Base-by-base conservation (phyloP, 2,797 vertebrate genomes). In the Etheostoma nigrum region DNA sequence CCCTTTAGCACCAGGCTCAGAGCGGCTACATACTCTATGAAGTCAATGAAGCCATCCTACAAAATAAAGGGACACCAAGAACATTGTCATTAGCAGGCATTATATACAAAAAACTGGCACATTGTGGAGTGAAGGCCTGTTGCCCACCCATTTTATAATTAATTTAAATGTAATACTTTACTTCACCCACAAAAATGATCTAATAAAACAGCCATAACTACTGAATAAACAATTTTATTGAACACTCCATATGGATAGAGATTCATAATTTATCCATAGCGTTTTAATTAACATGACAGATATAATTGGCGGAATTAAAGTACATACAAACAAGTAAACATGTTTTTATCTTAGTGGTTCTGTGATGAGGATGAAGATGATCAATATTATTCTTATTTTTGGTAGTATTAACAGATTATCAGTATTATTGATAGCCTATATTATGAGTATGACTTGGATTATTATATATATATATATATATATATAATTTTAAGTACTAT, bases 11-110 rank as follows among this genome's bases (percentile, higher is more conserved):
- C 95, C 0, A 96, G 93, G 81, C 96, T 97, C 78, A 97, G 94
- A 14, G 96, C 96, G 0, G 96, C 96, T 12, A 96, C 95, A 0
- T 97, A 97, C 77, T 96, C 95, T 96, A 97, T 96, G 87, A 97
- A 97, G 72, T 96, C 96, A 52, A 96, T 96, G 66, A 86, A 96
- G 4, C 96, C 96, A 47, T 96, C 96, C 96, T 97, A 63, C 6
- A 75, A 51, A 14, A 27, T 10, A 75, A 48, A 54, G 47, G 8
- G 3, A 66, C 11, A 54, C 1, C 0, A 36, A 19, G 5, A 52
- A 51, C 14, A 45, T 33, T 53, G 4, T 36, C 10, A 57, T 53
- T 44, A 40, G 18, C 21, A 54, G 4, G 4, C 6, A 45, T 45
- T 44, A 14, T 19, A 10, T 21, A 49, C 19, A 27, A 30, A 47